phyloP scores from a whole-genome alignment of 2,888 invertebrate genomes.

The Anthophora plumipes region DNA sequence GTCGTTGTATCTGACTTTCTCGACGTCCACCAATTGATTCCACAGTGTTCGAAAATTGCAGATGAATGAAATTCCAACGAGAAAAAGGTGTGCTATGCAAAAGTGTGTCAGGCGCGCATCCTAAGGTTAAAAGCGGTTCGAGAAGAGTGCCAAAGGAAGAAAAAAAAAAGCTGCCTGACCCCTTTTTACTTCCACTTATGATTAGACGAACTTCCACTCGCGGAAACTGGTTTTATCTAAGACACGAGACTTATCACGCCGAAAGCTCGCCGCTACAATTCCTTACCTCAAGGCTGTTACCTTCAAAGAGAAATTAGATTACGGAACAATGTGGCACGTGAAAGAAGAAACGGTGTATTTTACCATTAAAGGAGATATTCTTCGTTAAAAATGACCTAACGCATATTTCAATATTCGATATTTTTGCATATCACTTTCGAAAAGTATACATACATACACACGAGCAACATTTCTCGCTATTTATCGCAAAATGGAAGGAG shows the following conservation, averaged over 20 bases:
- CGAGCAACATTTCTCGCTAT: too few relatives aligned
- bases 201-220: not conserved
- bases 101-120: constrained; percentile 23
- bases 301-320: constrained; percentile 28
- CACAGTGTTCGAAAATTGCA: not conserved
- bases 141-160: constrained; percentile 16
- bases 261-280: not conserved
- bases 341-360: too few relatives aligned
- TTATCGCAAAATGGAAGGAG: too few relatives aligned
- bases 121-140: constrained; percentile 8
- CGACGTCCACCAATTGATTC: not conserved
- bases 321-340: not conserved
- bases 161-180: constrained; percentile 30
- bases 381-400: not conserved
- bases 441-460: too few relatives aligned
- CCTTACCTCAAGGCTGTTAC: not conserved
- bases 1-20: not conserved
- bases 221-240: not conserved
- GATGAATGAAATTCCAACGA: not conserved
- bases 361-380: not conserved
- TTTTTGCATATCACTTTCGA: too few relatives aligned
- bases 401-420: too few relatives aligned
- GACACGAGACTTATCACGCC: not conserved
- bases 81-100: not conserved
- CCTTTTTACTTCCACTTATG: not conserved